These are phyloP conservation scores for Dipodomys stephensi DNA, from an alignment of 2,113 vertebrate genomes.

Conservation along the genomic window DNA sequence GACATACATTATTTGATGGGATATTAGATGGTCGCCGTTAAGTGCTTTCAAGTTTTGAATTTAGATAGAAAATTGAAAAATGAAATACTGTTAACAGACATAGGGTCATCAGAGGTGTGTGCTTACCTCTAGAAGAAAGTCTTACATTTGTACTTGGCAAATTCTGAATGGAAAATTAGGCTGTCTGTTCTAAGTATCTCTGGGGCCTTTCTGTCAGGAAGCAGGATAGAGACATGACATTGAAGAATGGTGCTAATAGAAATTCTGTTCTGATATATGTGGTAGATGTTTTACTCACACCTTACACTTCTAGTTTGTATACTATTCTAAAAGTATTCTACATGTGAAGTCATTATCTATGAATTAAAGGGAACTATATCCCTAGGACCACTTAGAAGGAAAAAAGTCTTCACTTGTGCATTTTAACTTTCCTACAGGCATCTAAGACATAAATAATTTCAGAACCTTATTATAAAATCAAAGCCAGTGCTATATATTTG, in stretches of 20 bases:
- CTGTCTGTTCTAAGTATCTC: not conserved
- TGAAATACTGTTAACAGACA: not conserved
- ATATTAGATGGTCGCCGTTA: not conserved
- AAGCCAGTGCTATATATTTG: not conserved
- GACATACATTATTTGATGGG: not conserved
- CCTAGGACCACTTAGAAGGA: slow-evolving; percentile 11
- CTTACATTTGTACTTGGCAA: not conserved
- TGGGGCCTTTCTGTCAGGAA: not conserved
- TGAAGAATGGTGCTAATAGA: not conserved
- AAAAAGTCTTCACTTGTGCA: not conserved
- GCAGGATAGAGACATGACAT: not conserved
- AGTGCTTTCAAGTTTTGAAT: slow-evolving; percentile 7
- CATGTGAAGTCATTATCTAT: not conserved
- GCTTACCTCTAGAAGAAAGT: not conserved
- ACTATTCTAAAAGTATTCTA: slow-evolving; percentile 9
- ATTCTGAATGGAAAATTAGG: not conserved
- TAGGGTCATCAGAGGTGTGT: not conserved
- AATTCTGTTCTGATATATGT: not conserved
- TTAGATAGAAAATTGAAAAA: not conserved
- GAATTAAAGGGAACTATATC: not conserved
- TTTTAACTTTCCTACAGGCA: slow-evolving; percentile 16
- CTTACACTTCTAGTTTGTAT: slow-evolving; percentile 21
- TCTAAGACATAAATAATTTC: slow-evolving; percentile 40
- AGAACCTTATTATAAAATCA: not conserved
- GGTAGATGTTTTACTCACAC: not conserved